Base-by-base conservation (phyloP, 2,888 invertebrate species). In the Entomobrya proxima region DNA sequence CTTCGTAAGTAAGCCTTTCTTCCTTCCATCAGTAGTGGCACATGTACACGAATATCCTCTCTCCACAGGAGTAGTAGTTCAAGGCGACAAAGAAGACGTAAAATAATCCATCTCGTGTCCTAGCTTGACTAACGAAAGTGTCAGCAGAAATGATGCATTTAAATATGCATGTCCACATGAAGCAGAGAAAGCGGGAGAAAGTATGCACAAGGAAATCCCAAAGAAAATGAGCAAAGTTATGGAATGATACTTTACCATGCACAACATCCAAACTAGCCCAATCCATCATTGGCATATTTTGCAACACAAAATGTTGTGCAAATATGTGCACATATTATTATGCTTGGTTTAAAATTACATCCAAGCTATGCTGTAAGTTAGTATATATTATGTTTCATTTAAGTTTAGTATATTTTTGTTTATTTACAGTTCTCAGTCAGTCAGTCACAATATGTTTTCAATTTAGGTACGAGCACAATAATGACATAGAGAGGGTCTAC, bases 351-450 rank as follows among this genome's bases (percentile, higher is more conserved):
- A 64, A n/a, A 64, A 64, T 64, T 64, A 30, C 11, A 18, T 18
- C 2, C 18, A 15, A n/a, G 37, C 7, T n/a, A 30, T 58, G 32
- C 32, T 32, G 44, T 44, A 44, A 55, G 13, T 11, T 24, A 55
- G 44, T 44, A 18, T 55, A 55, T 18, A 18, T 18, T 18, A 13
- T 11, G 55, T 69, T 40, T 69, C 7, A 21, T 44, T 44, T 69
- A 24, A 69, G 27, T 40, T 69, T 27, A 32, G 64, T 40, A 3
- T 67, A 67, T 67, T 80, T 55, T 47, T 75, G 44, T 82, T 75
- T 82, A 74, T 74, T 74, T 82, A 82, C 32, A 32, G 27, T 61
- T 82, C 64, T 75, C 82, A 82, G 82, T 82, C 81, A 81, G 81
- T 81, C 82, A 82, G 82, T 82, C 75, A 74, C 82, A 82, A 74